A percentile compares a stretch with the other conserved stretches of the same genome.
phyloP scores from a whole-genome alignment of 2,113 vertebrate species.

The Lepisosteus oculatus region DNA sequence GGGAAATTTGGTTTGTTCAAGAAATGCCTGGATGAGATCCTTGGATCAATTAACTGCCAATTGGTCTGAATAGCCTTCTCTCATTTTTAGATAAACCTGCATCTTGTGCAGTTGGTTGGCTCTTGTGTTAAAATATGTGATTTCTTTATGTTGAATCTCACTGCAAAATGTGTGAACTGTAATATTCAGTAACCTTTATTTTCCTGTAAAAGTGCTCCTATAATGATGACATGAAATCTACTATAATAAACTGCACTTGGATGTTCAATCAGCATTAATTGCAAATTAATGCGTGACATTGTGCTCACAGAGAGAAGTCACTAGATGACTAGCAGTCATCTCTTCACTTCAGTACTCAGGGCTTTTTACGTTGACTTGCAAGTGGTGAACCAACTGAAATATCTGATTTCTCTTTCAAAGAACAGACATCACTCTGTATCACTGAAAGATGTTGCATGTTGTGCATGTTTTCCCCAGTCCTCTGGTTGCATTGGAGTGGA shows the following conservation, averaged over 20 bases:
- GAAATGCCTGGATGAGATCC: too few species aligned
- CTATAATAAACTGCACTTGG: constrained; percentile 66
- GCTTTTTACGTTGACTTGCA: constrained; percentile 72
- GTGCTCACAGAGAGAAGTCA: constrained; percentile 62
- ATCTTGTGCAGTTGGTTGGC: too few species aligned
- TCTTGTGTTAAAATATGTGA: not conserved
- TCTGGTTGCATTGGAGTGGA: constrained; percentile 50
- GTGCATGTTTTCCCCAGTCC: constrained; percentile 42
- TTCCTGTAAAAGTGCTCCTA: constrained; percentile 65
- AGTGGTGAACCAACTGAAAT: constrained; percentile 45
- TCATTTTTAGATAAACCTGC: too few species aligned
- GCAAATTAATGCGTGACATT: constrained; percentile 68
- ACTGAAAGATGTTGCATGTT: constrained; percentile 42
- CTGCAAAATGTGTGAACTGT: constrained; percentile 51
- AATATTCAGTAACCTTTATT: constrained; percentile 72
- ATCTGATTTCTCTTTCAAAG: constrained; percentile 58
- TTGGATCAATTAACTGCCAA: too few species aligned
- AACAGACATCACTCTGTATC: constrained; percentile 36
- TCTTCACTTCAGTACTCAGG: constrained; percentile 80
- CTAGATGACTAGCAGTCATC: constrained; percentile 64
- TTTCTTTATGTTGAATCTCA: not conserved
- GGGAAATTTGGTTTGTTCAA: too few species aligned
- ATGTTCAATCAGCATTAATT: constrained; percentile 62
- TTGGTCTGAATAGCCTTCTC: too few species aligned
- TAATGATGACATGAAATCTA: constrained; percentile 76